Evolutionary conservation across 2,797 vertebrate genomes (phyloP).

Genomic region (Diplodus sargus): DNA sequence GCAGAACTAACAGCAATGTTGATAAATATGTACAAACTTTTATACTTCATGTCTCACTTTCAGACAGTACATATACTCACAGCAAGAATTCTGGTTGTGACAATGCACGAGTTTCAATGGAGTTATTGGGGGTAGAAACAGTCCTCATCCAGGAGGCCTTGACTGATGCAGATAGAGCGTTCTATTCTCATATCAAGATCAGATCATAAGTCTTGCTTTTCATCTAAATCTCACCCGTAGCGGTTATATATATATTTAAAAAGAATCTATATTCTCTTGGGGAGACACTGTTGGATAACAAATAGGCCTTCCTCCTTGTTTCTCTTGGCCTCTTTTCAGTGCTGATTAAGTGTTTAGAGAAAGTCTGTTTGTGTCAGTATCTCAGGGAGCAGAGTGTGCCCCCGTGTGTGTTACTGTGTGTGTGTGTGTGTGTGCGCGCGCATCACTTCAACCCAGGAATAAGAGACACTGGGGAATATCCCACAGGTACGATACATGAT

Average conservation of each 20-base stretch:
- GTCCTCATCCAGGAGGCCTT: neutral
- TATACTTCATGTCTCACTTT: neutral
- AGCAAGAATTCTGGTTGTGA: neutral
- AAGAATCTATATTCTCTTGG: constrained; percentile 42
- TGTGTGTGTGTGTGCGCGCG: constrained; percentile 24
- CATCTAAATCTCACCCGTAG: constrained; percentile 19
- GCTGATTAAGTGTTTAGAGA: constrained; percentile 76
- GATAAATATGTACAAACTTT: too few species aligned
- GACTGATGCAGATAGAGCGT: neutral
- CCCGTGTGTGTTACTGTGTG: constrained; percentile 47
- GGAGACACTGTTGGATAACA: constrained; percentile 45
- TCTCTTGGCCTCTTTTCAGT: constrained; percentile 60
- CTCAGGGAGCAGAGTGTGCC: constrained; percentile 34
- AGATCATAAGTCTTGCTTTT: constrained; percentile 14
- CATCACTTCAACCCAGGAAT: constrained; percentile 55
- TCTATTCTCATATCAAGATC: constrained; percentile 4
- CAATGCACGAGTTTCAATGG: neutral
- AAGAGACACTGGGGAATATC: constrained; percentile 68
- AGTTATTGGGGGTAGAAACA: neutral
- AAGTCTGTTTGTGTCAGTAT: constrained; percentile 49
- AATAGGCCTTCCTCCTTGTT: constrained; percentile 41
- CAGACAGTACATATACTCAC: neutral
- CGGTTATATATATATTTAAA: constrained; percentile 31
- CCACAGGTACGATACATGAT: constrained; percentile 69
- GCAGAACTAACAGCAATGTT: too few species aligned